Base-by-base conservation (phyloP, 2,888 invertebrate genomes). In the Yponomeuta evonymella region DNA sequence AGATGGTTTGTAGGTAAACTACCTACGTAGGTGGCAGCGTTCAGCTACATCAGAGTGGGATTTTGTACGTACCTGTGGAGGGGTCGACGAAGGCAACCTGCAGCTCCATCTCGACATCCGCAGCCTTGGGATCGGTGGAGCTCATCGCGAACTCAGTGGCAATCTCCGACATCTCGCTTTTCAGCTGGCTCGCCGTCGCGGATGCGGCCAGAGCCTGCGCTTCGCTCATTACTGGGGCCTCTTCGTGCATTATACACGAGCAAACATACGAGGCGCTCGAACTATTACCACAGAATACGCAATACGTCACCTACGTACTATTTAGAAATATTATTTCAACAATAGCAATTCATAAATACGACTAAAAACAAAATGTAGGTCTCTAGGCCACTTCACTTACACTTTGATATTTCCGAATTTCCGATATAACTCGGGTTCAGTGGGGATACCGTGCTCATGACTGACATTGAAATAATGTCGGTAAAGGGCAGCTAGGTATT, bases 311-410 rank as follows among this genome's bases (percentile, higher is more conserved):
- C 83, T 80, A 82, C 84, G 84, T 83, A 83, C 85, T 86, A 83
- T 87, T 90, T 88, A 89, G 75, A 81, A 80, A 78, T 76, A 93
- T 85, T 93, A 94, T 94, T 93, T 85, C 93, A 94, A 94, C 93
- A 93, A 93, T 82, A 92, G 93, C 81, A 81, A 79, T 82, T 80
- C 81, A 82, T 81, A 84, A 84, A 73, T 74, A 77, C 77, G 81
- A 78, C 83, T 85, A 83, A 85, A 85, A 89, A 86, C 87, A 86
- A 88, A 95, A 96, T 95, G 95, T 96, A 96, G 96, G 96, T 96
- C 95, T 96, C 94, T 96, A 95, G 96, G 96, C 95, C 96, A 96
- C 95, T 95, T 95, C 95, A 95, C 95, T 95, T 95, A 95, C 95
- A 90, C 95, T 95, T 95, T 94, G 94, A 94, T 95, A 95, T 94